Conservation (phyloP, 2,113 vertebrate genomes). For the Nesogale talazaci region DNA sequence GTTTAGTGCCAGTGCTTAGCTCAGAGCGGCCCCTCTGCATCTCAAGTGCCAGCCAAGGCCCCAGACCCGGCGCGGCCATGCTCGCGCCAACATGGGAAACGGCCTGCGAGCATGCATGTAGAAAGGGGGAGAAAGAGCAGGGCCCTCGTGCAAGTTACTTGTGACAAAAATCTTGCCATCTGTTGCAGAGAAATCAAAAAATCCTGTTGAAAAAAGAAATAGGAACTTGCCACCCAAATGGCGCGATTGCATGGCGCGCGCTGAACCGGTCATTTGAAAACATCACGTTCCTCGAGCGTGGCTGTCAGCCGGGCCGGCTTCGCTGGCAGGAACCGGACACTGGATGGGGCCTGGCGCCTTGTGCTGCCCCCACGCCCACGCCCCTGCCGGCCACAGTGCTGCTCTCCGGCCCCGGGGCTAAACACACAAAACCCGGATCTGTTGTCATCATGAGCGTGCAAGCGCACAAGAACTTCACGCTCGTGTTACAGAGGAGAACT, state of each 20-base stretch:
- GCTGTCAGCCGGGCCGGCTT: background rate
- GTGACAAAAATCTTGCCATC: slow-evolving; percentile 60
- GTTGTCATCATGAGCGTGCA: background rate
- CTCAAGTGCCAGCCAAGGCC: slow-evolving; percentile 50
- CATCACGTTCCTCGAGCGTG: background rate
- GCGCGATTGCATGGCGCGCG: background rate
- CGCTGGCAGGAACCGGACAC: background rate
- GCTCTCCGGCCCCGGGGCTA: no score
- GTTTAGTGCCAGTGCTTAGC: slow-evolving; percentile 53
- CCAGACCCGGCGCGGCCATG: slow-evolving; percentile 14
- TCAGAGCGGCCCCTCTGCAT: slow-evolving; percentile 13
- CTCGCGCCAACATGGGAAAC: background rate
- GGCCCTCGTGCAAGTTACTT: slow-evolving; percentile 10
- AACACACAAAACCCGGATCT: background rate
- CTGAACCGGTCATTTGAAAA: background rate
- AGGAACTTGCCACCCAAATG: background rate
- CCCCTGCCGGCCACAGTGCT: background rate
- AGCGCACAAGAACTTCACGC: background rate
- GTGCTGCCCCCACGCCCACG: background rate
- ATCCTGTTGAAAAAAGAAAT: slow-evolving; percentile 50
- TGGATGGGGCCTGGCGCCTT: accelerated
- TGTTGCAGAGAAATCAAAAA: slow-evolving; percentile 46
- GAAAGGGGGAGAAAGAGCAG: background rate
- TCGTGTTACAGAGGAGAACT: background rate
- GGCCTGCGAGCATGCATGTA: background rate